These are phyloP conservation scores for Litocranius walleri DNA, from an alignment of 2,113 vertebrate species.

Conservation along the genomic window DNA sequence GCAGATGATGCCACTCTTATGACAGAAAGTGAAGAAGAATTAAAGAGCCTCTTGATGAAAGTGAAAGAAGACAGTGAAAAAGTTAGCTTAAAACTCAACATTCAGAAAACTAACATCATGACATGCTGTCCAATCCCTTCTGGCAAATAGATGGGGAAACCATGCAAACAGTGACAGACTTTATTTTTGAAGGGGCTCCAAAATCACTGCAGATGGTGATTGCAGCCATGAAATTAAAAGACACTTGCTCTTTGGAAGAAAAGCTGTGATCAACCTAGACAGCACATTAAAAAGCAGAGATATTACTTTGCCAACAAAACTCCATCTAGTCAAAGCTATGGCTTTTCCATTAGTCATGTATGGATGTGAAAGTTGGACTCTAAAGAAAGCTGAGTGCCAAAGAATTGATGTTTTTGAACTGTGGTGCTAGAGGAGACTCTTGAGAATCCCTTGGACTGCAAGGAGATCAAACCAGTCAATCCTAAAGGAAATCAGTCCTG, in stretches of 20 bases:
- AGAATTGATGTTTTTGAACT: neutral
- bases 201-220: neutral
- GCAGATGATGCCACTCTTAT: neutral
- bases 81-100: neutral
- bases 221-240: neutral
- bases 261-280: neutral
- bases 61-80: neutral
- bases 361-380: neutral
- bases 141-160: neutral
- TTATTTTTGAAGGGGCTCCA: neutral
- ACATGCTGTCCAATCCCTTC: rapidly evolving
- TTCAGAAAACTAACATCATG: neutral
- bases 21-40: neutral
- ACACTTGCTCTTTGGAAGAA: neutral
- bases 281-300: neutral
- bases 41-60: neutral
- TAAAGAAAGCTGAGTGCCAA: neutral
- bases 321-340: neutral
- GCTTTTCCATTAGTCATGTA: neutral
- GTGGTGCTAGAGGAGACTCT: neutral
- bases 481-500: neutral
- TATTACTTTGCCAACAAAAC: neutral
- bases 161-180: neutral
- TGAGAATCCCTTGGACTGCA: neutral
- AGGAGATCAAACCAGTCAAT: neutral